Evolutionary conservation across 2,888 invertebrate species (phyloP).

Genomic region (Stenotaenia linearis): DNA sequence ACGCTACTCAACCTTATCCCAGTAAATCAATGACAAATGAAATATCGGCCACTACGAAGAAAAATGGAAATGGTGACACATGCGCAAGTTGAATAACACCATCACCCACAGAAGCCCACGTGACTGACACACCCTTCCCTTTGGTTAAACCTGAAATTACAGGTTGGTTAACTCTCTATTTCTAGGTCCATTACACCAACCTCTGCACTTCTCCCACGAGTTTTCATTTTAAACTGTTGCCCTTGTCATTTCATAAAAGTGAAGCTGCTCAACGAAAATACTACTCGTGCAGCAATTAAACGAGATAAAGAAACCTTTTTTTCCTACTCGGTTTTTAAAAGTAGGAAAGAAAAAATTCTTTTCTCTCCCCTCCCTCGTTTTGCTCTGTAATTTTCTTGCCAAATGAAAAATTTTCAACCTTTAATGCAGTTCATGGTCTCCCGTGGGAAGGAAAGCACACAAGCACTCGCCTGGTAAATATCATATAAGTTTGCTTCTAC

Average conservation of each 20-base stretch:
- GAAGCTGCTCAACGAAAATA: neutral
- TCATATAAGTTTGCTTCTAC: conserved; percentile 2
- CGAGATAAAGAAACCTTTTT: neutral
- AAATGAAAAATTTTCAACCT: conserved; percentile 26
- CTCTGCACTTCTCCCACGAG: conserved; percentile 9
- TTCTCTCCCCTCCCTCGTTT: neutral
- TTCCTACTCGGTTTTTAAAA: neutral
- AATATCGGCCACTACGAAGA: neutral
- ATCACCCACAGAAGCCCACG: conserved; percentile 5
- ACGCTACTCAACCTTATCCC: neutral
- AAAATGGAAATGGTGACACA: neutral
- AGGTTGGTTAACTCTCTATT: conserved; percentile 27
- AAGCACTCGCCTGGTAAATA: conserved; percentile 6
- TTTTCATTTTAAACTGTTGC: conserved; percentile 9
- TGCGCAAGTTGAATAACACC: neutral
- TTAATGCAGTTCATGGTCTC: conserved; percentile 24
- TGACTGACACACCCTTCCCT: conserved; percentile 20
- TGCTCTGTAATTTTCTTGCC: conserved; percentile 2
- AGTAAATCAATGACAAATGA: conserved; percentile 1
- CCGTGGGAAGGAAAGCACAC: conserved; percentile 3
- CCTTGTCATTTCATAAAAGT: conserved; percentile 14
- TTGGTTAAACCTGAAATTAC: conserved; percentile 22
- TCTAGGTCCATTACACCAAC: conserved; percentile 24
- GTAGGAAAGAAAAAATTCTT: neutral
- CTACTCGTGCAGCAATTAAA: neutral